Base-by-base conservation (phyloP, 2,797 vertebrate species). In the Hydrophis major region DNA sequence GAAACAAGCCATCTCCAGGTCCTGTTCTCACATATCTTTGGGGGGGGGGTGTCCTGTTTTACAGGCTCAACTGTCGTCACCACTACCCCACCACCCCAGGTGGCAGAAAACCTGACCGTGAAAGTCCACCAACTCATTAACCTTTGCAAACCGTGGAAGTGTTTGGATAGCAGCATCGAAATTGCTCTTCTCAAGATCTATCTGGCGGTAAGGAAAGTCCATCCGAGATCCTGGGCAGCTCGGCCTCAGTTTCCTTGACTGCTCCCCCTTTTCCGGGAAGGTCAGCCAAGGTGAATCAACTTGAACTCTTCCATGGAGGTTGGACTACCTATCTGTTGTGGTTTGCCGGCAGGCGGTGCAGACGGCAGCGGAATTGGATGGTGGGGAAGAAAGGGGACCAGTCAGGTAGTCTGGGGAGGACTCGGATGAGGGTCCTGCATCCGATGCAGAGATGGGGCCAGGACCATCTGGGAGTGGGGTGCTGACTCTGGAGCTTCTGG, bases 91-190 rank as follows among this genome's bases (percentile, higher is more conserved):
- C 11, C 89, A 0, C 60, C 28, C 13, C 28, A 11, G 2, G 0
- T 6, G 2, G n/a, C 0, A 1, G 1, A 4, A 25, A 28, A 12
- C 25, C 6, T 47, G 4, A 22, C 60, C 2, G 2, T 4, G 2
- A 3, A 47, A 1, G 6, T 94, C 88, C n/a, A 6, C 0, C 0
- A 0, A 7, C n/a, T 96, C 93, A 93, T 97, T 25, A 0, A 28
- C 4, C 55, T 3, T 0, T 92, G 92, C 55, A 22, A 61, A 18
- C 96, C 96, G 0, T 97, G 96, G 97, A 96, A 93, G 11, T 97
- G 97, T 89, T 94, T 94, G 0, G 96, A 97, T n/a, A 96, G 96
- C 78, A 94, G 96, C 63, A 94, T 97, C 92, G 95, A 97, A 90
- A 95, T 97, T 0, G 1, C 95, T 37, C 91, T 96, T 0, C 50